Base-by-base conservation (phyloP, 2,888 invertebrate species). In the Bellardia pandia region DNA sequence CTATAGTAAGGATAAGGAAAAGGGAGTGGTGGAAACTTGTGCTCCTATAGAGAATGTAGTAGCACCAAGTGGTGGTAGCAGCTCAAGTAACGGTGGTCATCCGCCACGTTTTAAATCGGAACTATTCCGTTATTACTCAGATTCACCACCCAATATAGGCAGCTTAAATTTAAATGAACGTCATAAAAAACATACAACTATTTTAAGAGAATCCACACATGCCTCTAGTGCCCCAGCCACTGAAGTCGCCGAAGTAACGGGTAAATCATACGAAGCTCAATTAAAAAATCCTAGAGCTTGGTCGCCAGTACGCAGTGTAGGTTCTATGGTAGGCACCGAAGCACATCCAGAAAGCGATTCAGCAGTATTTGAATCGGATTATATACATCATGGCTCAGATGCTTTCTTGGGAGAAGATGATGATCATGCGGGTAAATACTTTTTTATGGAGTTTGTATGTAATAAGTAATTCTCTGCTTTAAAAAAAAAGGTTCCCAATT, bases 231-330 rank as follows among this genome's bases (percentile, higher is more conserved):
- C 93, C 0, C 93, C 94, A 42, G 91, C 93, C 3, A 91, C 95
- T 75, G 93, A 96, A 60, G 90, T 94, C 0, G 91, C 95, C 79
- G 95, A 95, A 91, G 93, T 96, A 23, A 94, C 95, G 16, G 95
- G 95, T 13, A 96, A 96, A 93, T 95, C 95, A 92, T 96, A 95
- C 93, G 96, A 96, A 93, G 95, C 95, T 6, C 96, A 96, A 89
- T 93, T 96, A n/a, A 96, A 96, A 90, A 97, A 97, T 93, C 97
- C 97, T 30, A 95, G 97, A 90, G 97, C 97, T 42, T 97, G 97
- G 97, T 97, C 97, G 91, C 97, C 97, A 23, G 97, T 97, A n/a
- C 95, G 97, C 88, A 97, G 97, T 91, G 97, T 97, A 9, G 97
- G 97, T 11, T 97, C 97, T 37, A 96, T 97, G 71, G 96, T 95